phyloP scores from a whole-genome alignment of 2,797 vertebrate genomes.

The Eutrigla gurnardus region DNA sequence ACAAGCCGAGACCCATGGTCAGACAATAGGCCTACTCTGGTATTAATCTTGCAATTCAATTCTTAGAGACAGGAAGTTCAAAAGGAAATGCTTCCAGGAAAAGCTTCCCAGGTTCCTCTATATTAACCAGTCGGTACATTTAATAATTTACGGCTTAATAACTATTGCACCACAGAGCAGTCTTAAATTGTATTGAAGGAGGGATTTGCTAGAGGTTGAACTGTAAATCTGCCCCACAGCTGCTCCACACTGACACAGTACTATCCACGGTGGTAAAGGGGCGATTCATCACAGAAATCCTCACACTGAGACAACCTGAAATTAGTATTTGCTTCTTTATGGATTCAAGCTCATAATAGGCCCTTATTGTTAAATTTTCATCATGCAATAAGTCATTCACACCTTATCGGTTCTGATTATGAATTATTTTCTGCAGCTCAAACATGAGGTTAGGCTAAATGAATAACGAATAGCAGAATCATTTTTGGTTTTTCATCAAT shows the following conservation, averaged over 20 bases:
- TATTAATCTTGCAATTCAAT: neutral
- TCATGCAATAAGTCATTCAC: slow-evolving; percentile 14
- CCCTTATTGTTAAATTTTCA: slow-evolving; percentile 16
- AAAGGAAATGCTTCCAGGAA: slow-evolving; percentile 8
- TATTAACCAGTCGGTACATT: slow-evolving; percentile 16
- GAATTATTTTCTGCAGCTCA: slow-evolving; percentile 6
- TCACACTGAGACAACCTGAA: neutral
- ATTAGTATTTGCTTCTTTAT: neutral
- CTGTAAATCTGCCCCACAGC: slow-evolving; percentile 19
- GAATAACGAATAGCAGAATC: too few species aligned
- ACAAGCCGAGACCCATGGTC: neutral
- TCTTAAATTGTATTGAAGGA: neutral
- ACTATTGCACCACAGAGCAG: neutral
- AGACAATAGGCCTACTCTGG: neutral
- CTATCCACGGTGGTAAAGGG: neutral
- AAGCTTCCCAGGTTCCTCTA: neutral
- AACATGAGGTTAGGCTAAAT: neutral
- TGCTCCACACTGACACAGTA: slow-evolving; percentile 7
- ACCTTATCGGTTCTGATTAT: slow-evolving; percentile 7
- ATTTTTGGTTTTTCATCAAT: too few species aligned
- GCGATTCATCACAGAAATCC: slow-evolving; percentile 32
- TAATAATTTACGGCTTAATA: slow-evolving; percentile 44
- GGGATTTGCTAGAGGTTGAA: slow-evolving; percentile 18
- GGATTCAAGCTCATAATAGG: slow-evolving; percentile 1
- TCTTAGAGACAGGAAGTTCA: neutral